phyloP scores from a whole-genome alignment of 2,888 invertebrate species.

The Gortyna flavago region DNA sequence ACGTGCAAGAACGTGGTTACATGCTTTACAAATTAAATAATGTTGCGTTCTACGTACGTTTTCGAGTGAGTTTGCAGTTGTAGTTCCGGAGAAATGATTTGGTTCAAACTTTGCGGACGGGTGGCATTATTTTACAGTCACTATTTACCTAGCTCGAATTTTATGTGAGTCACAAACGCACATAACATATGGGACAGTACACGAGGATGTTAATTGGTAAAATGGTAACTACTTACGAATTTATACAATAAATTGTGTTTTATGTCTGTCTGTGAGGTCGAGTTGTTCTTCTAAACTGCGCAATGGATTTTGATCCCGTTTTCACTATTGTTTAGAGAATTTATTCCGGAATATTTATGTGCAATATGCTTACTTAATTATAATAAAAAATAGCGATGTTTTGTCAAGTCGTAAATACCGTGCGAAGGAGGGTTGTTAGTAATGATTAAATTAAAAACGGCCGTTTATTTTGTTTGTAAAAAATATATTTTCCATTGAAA shows the following conservation, averaged over 20 bases:
- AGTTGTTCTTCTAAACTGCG: neutral
- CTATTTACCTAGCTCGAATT: conserved; percentile 16
- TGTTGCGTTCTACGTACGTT: conserved; percentile 44
- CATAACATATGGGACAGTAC: no score
- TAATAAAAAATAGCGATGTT: no score
- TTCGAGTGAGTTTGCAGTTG: conserved; percentile 41
- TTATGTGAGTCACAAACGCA: conserved; percentile 8
- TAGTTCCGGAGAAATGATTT: conserved; percentile 59
- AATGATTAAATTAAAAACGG: neutral
- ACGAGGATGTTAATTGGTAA: no score
- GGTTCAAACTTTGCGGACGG: conserved; percentile 44
- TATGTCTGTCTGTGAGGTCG: neutral
- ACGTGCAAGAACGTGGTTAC: conserved; percentile 57
- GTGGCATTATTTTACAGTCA: conserved; percentile 21
- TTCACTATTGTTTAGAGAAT: neutral
- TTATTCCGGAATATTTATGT: neutral
- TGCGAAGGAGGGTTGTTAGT: no score
- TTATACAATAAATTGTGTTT: neutral
- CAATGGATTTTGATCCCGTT: neutral
- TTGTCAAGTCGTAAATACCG: neutral
- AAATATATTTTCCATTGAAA: neutral
- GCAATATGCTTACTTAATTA: neutral
- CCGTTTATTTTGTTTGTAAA: conserved; percentile 2
- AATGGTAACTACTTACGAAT: neutral
- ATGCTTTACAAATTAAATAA: conserved; percentile 63